A percentile compares a stretch with the other conserved stretches of the same genome.
phyloP scores from a whole-genome alignment of 1,140 invertebrate genomes.

The Diachasma alloeum region DNA sequence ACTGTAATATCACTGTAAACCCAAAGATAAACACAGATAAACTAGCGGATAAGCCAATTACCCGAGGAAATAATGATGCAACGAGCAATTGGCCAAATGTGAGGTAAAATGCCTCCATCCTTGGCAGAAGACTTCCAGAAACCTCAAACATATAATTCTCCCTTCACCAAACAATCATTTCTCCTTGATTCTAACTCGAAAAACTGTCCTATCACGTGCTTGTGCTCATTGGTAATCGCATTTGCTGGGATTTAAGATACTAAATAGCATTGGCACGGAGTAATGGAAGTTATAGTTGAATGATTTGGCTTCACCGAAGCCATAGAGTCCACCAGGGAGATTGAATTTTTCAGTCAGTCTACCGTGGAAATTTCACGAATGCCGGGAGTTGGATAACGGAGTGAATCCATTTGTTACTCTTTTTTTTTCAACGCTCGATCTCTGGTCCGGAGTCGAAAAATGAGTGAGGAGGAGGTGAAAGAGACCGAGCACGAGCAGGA shows the following conservation, averaged over 20 bases:
- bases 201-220: background rate
- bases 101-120: too few species aligned
- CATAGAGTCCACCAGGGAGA: background rate
- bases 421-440: background rate
- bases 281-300: slow-evolving; percentile 14
- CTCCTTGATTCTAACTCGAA: background rate
- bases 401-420: background rate
- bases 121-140: background rate
- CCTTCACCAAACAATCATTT: background rate
- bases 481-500: background rate
- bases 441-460: background rate
- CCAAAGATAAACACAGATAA: too few species aligned
- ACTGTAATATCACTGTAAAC: too few species aligned
- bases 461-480: background rate
- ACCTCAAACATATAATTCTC: background rate
- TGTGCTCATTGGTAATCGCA: slow-evolving; percentile 19
- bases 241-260: slow-evolving; percentile 29
- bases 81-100: too few species aligned
- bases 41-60: too few species aligned
- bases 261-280: slow-evolving; percentile 25
- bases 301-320: slow-evolving; percentile 21
- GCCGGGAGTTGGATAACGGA: background rate
- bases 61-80: too few species aligned
- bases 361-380: background rate
- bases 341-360: slow-evolving; percentile 5